A percentile compares a stretch with the other conserved stretches of the same genome.
Evolutionary conservation across 2,797 vertebrate species (phyloP).

Genomic region (Hirundo rustica): DNA sequence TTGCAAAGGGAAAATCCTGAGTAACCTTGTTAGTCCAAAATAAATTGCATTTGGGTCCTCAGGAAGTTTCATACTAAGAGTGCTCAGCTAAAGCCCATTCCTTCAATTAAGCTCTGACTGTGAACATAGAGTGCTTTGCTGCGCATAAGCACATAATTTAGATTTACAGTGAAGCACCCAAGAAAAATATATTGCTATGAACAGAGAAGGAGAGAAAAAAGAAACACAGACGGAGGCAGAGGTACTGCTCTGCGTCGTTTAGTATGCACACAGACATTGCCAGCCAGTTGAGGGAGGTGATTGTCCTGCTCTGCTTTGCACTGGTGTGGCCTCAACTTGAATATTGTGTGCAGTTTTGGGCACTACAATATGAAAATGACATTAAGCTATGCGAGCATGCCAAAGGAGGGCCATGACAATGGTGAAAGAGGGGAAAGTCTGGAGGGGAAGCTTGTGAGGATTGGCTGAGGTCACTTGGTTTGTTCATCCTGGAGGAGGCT

Average conservation of each 20-base stretch:
- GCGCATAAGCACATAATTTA: neutral
- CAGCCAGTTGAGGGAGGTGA: accelerated
- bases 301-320: neutral
- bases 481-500: neutral
- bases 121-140: neutral
- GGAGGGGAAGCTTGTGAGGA: neutral
- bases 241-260: neutral
- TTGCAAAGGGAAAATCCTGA: neutral
- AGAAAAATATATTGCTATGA: neutral
- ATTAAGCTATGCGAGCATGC: neutral
- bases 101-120: neutral
- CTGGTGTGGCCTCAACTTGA: neutral
- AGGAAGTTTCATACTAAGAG: neutral
- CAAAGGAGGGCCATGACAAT: neutral
- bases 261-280: neutral
- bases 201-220: neutral
- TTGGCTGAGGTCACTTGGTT: neutral
- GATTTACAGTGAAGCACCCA: neutral
- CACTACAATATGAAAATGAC: neutral
- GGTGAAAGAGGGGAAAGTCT: neutral
- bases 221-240: neutral
- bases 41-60: neutral
- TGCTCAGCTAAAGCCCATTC: neutral
- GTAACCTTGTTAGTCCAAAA: neutral
- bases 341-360: neutral